Evolutionary conservation across 2,113 vertebrate species (phyloP).

Genomic region (Mionectes macconnelli): DNA sequence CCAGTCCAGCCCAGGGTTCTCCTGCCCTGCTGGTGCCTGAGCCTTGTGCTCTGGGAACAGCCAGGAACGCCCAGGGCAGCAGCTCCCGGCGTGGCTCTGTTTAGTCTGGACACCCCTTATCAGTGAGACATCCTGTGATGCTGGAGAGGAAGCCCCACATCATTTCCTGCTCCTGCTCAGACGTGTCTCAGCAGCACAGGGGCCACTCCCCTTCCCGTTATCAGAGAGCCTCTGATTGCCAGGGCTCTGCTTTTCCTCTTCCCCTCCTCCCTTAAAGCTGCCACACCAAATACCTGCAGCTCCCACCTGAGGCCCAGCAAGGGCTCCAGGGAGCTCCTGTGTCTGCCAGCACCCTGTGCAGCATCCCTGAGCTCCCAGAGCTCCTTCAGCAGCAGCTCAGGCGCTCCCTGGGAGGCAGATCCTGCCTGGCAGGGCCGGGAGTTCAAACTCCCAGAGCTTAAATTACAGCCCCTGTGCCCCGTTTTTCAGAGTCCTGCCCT

Average conservation of each 20-base stretch:
- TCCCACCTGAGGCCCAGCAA: neutral
- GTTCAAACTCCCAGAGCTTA: neutral
- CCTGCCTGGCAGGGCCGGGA: neutral
- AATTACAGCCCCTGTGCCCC: neutral
- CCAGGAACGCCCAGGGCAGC: slow-evolving; percentile 35
- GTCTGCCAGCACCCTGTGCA: neutral
- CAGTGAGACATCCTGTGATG: slow-evolving; percentile 75
- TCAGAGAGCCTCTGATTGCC: neutral
- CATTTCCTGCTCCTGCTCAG: slow-evolving; percentile 77
- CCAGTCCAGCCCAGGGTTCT: neutral
- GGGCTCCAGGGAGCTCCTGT: neutral
- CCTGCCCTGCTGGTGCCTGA: neutral
- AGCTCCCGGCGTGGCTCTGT: slow-evolving; percentile 60
- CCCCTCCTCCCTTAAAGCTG: neutral
- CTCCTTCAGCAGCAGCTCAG: neutral
- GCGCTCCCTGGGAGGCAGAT: neutral
- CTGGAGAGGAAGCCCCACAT: slow-evolving; percentile 71
- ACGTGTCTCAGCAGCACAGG: neutral
- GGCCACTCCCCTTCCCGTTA: slow-evolving; percentile 68
- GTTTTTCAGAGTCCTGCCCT: neutral
- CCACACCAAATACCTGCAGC: neutral
- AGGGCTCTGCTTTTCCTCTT: neutral
- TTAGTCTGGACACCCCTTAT: slow-evolving; percentile 82
- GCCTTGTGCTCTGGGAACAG: neutral
- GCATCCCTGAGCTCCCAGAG: neutral